Percentiles rank a stretch among this genome's conserved stretches.
phyloP scores from a whole-genome alignment of 2,888 invertebrate genomes.

The Drosophila recens region DNA sequence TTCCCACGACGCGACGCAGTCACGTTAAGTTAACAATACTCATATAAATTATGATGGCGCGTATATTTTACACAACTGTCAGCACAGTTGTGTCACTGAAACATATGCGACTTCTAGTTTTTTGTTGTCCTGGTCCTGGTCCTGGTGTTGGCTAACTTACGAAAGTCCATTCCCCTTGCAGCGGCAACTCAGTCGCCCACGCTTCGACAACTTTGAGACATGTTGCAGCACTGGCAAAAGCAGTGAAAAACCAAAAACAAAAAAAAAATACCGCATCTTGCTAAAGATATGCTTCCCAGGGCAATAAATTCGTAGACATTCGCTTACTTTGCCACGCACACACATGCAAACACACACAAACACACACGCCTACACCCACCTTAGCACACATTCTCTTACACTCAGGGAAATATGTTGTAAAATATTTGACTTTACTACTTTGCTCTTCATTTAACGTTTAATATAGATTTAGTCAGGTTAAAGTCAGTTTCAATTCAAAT shows the following conservation, averaged over 20 bases:
- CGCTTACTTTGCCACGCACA: slow-evolving; percentile 30
- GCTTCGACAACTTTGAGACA: slow-evolving; percentile 80
- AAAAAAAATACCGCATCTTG: slow-evolving; percentile 54
- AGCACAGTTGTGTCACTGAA: slow-evolving; percentile 79
- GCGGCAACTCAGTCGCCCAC: slow-evolving; percentile 61
- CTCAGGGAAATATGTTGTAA: too few species aligned
- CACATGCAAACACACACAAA: slow-evolving; percentile 20
- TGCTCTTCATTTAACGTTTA: too few species aligned
- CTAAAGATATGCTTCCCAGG: slow-evolving; percentile 80
- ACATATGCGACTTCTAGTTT: slow-evolving; percentile 71
- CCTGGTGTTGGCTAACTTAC: slow-evolving; percentile 45
- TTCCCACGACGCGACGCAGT: slow-evolving; percentile 73
- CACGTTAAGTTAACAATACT: slow-evolving; percentile 81
- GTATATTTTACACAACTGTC: slow-evolving; percentile 80
- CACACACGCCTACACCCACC: not conserved
- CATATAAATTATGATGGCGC: slow-evolving; percentile 79
- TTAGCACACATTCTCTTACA: too few species aligned
- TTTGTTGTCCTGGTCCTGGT: slow-evolving; percentile 42
- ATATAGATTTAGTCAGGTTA: too few species aligned
- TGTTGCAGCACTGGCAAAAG: slow-evolving; percentile 66
- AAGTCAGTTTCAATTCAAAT: too few species aligned
- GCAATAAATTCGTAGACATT: slow-evolving; percentile 75
- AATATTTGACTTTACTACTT: too few species aligned
- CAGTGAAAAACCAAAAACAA: slow-evolving; percentile 19
- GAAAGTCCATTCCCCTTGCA: slow-evolving; percentile 62